Conservation (phyloP, 2,797 vertebrate genomes). For the Nyctibius grandis region DNA sequence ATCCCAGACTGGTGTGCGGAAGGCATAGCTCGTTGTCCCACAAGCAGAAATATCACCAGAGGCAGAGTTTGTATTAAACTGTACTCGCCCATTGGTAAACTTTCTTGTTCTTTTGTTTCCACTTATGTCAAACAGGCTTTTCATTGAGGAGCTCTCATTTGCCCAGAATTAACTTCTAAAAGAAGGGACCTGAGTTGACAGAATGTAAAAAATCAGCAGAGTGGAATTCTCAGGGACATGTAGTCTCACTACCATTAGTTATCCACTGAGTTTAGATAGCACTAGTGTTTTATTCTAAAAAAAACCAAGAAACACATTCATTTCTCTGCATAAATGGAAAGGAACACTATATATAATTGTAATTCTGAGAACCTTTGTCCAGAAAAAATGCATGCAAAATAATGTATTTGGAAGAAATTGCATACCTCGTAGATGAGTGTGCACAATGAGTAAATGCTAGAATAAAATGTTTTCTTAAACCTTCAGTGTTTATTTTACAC, state of each 20-base stretch:
- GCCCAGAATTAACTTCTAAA: background rate
- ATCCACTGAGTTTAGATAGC: background rate
- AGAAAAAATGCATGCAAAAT: background rate
- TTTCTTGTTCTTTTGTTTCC: background rate
- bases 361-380: background rate
- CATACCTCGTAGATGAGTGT: background rate
- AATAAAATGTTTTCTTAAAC: background rate
- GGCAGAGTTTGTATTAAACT: background rate
- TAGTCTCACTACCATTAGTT: background rate
- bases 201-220: background rate
- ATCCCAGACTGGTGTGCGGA: background rate
- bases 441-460: background rate
- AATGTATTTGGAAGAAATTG: background rate
- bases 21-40: accelerated
- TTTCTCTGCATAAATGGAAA: background rate
- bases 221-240: background rate
- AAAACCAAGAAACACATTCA: background rate
- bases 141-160: background rate
- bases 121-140: background rate
- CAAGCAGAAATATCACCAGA: background rate
- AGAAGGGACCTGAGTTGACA: background rate
- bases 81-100: background rate
- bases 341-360: background rate
- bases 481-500: background rate
- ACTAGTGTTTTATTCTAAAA: background rate